These are phyloP conservation scores for Tetramorium bicarinatum DNA, from an alignment of 2,888 invertebrate genomes.

Conservation along the genomic window DNA sequence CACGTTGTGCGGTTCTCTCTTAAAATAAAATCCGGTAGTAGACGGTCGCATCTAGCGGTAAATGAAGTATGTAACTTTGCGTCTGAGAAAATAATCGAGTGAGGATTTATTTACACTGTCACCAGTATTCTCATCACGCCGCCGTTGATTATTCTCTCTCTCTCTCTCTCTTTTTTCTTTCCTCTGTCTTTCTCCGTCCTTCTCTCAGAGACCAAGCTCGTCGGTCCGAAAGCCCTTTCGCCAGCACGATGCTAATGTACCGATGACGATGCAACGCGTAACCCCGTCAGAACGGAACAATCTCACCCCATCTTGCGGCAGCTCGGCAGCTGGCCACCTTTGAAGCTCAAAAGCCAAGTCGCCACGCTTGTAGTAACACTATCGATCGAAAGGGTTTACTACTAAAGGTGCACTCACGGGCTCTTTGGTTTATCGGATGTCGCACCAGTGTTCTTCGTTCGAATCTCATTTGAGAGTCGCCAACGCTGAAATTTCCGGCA, in stretches of 20 bases:
- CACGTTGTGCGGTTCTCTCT: neutral
- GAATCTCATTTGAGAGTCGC: conserved; percentile 58
- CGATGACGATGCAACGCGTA: neutral
- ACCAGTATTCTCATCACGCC: neutral
- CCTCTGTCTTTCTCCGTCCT: neutral
- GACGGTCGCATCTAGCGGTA: neutral
- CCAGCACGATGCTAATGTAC: neutral
- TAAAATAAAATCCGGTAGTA: conserved; percentile 40
- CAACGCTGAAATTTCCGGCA: conserved; percentile 54
- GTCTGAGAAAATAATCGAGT: conserved; percentile 35
- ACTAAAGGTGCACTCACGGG: conserved; percentile 70
- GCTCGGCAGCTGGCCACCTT: conserved; percentile 54
- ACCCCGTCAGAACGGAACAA: neutral
- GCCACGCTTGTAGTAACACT: conserved; percentile 59
- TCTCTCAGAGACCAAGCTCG: neutral
- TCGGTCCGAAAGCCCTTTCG: neutral
- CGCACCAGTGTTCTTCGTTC: conserved; percentile 45
- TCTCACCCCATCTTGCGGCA: conserved; percentile 36
- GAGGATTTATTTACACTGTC: conserved; percentile 17
- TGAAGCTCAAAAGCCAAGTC: conserved; percentile 62
- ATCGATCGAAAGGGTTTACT: conserved; percentile 66
- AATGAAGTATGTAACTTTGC: conserved; percentile 33
- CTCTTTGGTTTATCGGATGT: conserved; percentile 69
- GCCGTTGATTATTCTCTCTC: neutral
- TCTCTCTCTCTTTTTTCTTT: neutral